A percentile compares a stretch with the other conserved stretches of the same genome.
phyloP scores from a whole-genome alignment of 2,888 invertebrate genomes.

The Leptinotarsa peninsularis region DNA sequence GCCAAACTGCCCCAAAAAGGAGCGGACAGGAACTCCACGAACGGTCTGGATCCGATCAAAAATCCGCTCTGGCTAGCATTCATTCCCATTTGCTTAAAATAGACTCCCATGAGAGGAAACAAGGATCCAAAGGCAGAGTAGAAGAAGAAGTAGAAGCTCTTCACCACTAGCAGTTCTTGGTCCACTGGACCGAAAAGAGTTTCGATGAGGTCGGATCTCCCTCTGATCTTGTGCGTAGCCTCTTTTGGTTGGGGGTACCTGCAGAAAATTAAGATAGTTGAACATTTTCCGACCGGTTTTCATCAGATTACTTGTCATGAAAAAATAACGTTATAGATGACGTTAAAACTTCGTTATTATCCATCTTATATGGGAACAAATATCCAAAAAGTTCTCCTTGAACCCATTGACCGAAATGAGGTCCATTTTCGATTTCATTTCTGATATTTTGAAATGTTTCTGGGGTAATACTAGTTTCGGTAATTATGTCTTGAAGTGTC shows the following conservation, averaged over 20 bases:
- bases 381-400: too few species aligned
- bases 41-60: slow-evolving; percentile 94
- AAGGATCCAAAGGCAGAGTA: slow-evolving; percentile 98
- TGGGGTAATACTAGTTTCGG: too few species aligned
- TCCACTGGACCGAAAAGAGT: slow-evolving; percentile 84
- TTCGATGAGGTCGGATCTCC: slow-evolving; percentile 86
- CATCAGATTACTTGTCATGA: too few species aligned
- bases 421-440: too few species aligned
- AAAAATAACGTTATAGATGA: too few species aligned
- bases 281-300: too few species aligned
- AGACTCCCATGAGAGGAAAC: slow-evolving; percentile 98
- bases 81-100: slow-evolving; percentile 98
- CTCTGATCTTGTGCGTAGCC: slow-evolving; percentile 89
- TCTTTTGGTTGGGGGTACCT: slow-evolving; percentile 90
- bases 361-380: too few species aligned
- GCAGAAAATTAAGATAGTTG: slow-evolving; percentile 42
- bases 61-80: slow-evolving; percentile 95
- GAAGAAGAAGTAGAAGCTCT: slow-evolving; percentile 99
- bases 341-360: too few species aligned
- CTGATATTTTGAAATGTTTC: too few species aligned
- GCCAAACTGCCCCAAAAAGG: slow-evolving; percentile 98
- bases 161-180: slow-evolving; percentile 92
- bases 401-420: too few species aligned
- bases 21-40: slow-evolving; percentile 96
- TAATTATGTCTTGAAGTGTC: too few species aligned